Conservation (phyloP, 2,113 vertebrate genomes). For the Cinclus cinclus region DNA sequence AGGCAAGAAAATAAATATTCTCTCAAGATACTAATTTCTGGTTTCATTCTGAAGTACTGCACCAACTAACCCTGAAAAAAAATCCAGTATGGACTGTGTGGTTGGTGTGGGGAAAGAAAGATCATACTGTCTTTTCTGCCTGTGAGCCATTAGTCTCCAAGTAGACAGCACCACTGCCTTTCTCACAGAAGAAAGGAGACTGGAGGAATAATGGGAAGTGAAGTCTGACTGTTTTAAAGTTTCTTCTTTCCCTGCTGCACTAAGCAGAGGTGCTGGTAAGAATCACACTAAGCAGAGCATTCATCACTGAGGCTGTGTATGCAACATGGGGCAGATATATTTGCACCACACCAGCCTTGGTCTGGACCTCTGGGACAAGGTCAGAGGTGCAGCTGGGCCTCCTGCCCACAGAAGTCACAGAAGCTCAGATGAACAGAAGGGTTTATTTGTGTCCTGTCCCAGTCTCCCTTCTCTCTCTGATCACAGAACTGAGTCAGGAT, state of each 20-base stretch:
- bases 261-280: background rate
- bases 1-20: background rate
- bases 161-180: background rate
- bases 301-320: background rate
- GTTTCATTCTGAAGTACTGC: background rate
- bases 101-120: background rate
- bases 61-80: background rate
- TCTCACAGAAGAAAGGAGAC: background rate
- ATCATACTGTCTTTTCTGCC: background rate
- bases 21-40: background rate
- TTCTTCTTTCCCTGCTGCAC: background rate
- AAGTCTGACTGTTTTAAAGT: background rate
- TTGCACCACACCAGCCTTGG: background rate
- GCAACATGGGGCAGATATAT: accelerated
- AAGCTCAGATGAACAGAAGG: background rate
- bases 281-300: background rate
- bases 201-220: background rate
- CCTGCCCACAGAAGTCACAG: background rate
- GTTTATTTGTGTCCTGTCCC: background rate
- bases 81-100: background rate
- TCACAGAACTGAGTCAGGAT: background rate
- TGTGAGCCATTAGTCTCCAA: background rate
- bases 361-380: background rate
- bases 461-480: background rate
- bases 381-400: background rate